phyloP scores from a whole-genome alignment of 2,888 invertebrate genomes.

The Corythucha ciliata region DNA sequence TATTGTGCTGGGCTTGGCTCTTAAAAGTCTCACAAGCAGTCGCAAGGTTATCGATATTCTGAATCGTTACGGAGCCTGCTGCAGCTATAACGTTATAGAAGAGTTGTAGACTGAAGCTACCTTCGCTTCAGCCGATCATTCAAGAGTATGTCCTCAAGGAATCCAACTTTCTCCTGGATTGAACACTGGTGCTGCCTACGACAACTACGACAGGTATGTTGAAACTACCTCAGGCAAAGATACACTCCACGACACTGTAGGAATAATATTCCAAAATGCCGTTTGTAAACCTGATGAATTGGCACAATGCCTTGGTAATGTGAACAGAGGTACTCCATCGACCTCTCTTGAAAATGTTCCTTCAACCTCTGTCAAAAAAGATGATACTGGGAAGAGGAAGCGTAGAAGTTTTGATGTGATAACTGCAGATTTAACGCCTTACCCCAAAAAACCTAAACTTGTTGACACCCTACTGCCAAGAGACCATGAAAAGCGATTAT shows the following conservation, averaged over 20 bases:
- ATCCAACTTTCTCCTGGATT: not conserved
- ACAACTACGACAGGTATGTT: conserved; percentile 38
- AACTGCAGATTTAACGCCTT: not conserved
- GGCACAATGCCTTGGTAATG: too few relatives aligned
- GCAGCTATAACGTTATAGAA: not conserved
- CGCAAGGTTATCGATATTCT: not conserved
- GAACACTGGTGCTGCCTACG: conserved; percentile 31
- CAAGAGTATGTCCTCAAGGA: not conserved
- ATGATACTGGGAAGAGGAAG: too few relatives aligned
- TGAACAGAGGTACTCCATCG: too few relatives aligned
- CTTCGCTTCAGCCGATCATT: not conserved
- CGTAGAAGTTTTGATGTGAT: not conserved
- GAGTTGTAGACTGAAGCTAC: not conserved
- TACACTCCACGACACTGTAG: conserved; percentile 38
- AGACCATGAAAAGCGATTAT: not conserved
- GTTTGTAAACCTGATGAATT: too few relatives aligned
- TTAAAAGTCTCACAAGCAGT: not conserved
- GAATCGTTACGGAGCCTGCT: not conserved
- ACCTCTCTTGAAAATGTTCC: too few relatives aligned
- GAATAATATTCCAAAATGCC: not conserved
- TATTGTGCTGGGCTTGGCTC: too few relatives aligned
- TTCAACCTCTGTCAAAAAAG: too few relatives aligned
- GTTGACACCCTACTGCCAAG: not conserved
- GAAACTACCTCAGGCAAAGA: conserved; percentile 38
- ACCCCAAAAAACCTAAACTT: not conserved